These are phyloP conservation scores for Hippolais icterina DNA, from an alignment of 2,113 vertebrate genomes.

Conservation along the genomic window DNA sequence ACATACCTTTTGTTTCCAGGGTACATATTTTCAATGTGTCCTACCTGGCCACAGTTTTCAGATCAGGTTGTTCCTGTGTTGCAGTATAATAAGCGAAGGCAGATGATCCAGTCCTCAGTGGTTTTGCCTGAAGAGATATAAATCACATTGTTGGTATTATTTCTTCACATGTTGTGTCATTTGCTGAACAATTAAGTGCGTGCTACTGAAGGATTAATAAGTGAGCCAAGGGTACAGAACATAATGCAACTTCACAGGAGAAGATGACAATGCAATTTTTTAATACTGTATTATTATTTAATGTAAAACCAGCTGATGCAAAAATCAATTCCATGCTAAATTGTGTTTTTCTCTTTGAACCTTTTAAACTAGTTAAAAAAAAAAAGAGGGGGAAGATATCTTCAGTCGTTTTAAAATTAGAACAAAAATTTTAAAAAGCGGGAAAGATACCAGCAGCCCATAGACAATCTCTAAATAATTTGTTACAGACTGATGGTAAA, in stretches of 20 bases:
- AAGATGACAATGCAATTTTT: neutral
- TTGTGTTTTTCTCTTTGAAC: neutral
- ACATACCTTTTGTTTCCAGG: neutral
- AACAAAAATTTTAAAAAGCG: neutral
- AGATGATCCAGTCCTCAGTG: neutral
- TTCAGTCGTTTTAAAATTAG: neutral
- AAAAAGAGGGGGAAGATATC: neutral
- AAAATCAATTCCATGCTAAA: constrained; percentile 21
- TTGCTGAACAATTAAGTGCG: neutral
- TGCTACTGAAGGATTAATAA: neutral
- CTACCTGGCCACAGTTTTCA: neutral
- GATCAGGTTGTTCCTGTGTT: neutral
- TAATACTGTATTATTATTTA: neutral
- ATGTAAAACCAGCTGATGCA: neutral
- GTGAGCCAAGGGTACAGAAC: neutral
- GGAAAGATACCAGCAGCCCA: neutral
- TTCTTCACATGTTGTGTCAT: constrained; percentile 6
- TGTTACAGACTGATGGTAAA: neutral
- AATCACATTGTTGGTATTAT: neutral
- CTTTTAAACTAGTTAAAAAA: neutral
- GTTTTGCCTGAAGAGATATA: neutral
- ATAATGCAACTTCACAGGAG: neutral
- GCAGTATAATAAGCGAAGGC: neutral
- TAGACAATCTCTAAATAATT: neutral
- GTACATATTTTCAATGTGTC: neutral